A percentile compares a stretch with the other conserved stretches of the same genome.
Conservation (phyloP, 2,888 invertebrate genomes). For the Halictus ligatus region DNA sequence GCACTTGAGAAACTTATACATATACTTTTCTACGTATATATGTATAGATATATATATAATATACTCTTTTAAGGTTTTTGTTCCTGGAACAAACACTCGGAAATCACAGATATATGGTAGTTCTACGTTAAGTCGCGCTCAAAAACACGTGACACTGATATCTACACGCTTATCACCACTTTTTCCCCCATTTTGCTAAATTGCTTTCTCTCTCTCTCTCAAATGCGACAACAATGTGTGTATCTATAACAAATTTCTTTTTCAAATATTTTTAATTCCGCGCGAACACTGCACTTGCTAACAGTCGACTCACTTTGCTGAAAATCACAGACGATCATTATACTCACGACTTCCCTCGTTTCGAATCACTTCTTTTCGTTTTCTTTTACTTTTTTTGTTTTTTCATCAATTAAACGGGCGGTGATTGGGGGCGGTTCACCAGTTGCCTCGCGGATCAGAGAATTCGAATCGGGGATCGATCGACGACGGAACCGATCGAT, state of each 20-base stretch:
- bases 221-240: not conserved
- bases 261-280: constrained; percentile 8
- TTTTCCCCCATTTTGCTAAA: not conserved
- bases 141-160: constrained; percentile 63
- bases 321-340: constrained; percentile 63
- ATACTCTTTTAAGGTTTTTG: constrained; percentile 16
- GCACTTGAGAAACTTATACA: constrained; percentile 62
- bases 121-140: constrained; percentile 52
- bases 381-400: not conserved
- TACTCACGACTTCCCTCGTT: constrained; percentile 29
- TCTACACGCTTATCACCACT: constrained; percentile 49
- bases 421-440: not conserved
- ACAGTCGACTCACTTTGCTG: constrained; percentile 48
- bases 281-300: constrained; percentile 63
- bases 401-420: not conserved
- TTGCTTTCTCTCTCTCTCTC: not conserved
- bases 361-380: not conserved
- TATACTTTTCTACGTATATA: not conserved
- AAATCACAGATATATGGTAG: constrained; percentile 66
- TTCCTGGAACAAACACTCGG: constrained; percentile 58
- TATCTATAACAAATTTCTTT: constrained; percentile 6
- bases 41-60: not conserved
- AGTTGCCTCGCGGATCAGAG: not conserved
- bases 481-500: not conserved
- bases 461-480: not conserved